Base-by-base conservation (phyloP, 2,888 invertebrate genomes). In the Crematogaster levior region DNA sequence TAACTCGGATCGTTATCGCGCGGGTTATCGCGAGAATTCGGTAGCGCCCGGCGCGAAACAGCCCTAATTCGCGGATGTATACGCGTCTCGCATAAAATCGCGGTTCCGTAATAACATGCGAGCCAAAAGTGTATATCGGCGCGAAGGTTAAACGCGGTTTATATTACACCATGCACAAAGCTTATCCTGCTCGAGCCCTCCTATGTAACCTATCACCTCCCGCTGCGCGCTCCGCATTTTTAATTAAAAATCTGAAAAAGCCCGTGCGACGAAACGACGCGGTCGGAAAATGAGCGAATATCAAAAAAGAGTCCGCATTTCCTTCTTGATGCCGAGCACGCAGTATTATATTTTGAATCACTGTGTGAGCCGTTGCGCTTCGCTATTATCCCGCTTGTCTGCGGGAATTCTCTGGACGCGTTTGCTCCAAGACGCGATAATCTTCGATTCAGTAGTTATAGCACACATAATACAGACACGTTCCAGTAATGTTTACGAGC, bases 231-330 rank as follows among this genome's bases (percentile, higher is more conserved):
- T 37, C 30, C 40, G 56, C 56, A 72, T 79, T 79, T 79, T 79
- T 79, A 79, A 79, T 79, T 79, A 79, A 79, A 79, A 79, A 79
- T 79, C 73, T 72, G 56, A 24, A 77, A 77, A 70, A 72, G 77
- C 53, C 56, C 9, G 56, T 34, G 34, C 43, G 56, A 72, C 73
- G 34, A 73, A 79, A 79, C 77, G 53, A 53, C 53, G 70, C 53
- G 77, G 51, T 53, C 27, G 66, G 40, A 43, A 73, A 79, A 79
- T 79, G 72, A 79, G 56, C 77, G 77, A 30, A 72, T 72, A 72
- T 79, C 43, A 79, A 73, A 72, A 77, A 70, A 12, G 24, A 40
- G 15, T 63, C 10, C 15, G 18, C 30, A 30, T 56, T 79, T 56
- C 9, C 56, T 79, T 79, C 34, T 43, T 56, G 30, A 77, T 77